These are phyloP conservation scores for Coptotermes formosanus DNA, from an alignment of 1,140 invertebrate species.

Conservation along the genomic window DNA sequence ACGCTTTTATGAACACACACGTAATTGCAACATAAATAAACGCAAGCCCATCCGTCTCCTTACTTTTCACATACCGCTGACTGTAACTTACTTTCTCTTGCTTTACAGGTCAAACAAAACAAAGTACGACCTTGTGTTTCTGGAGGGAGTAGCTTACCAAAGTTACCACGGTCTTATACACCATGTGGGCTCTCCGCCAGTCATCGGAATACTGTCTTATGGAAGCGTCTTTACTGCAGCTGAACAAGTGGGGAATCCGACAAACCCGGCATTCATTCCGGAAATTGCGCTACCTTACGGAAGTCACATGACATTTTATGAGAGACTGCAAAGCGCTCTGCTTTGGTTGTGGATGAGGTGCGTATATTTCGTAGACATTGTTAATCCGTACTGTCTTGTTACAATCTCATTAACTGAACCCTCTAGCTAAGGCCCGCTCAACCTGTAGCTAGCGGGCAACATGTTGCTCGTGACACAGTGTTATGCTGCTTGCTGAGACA, in stretches of 20 bases:
- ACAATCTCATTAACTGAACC: no score
- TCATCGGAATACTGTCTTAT: not conserved
- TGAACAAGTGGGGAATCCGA: constrained; percentile 30
- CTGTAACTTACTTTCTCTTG: not conserved
- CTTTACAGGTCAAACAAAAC: not conserved
- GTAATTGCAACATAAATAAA: no score
- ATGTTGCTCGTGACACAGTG: no score
- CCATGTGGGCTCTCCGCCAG: constrained; percentile 5
- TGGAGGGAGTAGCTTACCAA: not conserved
- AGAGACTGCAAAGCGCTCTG: no score
- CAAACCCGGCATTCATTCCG: constrained; percentile 39
- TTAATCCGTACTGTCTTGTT: no score
- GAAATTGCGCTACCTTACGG: constrained; percentile 34
- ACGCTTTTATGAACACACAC: no score
- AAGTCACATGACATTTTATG: constrained; percentile 40
- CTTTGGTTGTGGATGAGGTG: constrained; percentile 22
- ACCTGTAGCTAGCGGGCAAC: no score
- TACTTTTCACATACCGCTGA: no score
- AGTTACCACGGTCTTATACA: not conserved
- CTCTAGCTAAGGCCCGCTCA: no score
- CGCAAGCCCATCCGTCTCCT: no score
- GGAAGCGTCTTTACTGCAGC: not conserved
- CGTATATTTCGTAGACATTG: no score
- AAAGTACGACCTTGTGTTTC: constrained; percentile 23
- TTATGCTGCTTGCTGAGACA: no score